Percentiles rank a stretch among this genome's conserved stretches.
Evolutionary conservation across 2,797 vertebrate genomes (phyloP).

Genomic region (Malacoctenus gilli): DNA sequence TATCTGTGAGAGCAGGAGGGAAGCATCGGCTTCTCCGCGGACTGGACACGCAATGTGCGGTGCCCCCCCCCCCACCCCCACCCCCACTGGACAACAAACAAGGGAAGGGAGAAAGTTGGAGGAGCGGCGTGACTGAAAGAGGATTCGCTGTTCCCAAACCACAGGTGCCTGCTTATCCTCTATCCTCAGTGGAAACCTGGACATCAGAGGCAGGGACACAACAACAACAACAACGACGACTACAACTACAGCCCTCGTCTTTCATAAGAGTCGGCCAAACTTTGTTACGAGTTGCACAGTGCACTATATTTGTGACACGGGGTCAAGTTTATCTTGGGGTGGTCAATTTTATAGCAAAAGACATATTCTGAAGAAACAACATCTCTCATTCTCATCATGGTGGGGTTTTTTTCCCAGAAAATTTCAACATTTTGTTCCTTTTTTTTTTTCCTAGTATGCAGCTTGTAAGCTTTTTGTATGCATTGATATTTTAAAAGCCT

Average conservation of each 20-base stretch:
- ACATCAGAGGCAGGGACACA: conserved; percentile 79
- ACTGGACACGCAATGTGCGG: conserved; percentile 69
- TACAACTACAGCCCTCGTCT: conserved; percentile 79
- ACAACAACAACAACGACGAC: conserved; percentile 59
- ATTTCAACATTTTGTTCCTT: conserved; percentile 53
- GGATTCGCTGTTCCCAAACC: conserved; percentile 88
- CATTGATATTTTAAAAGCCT: conserved; percentile 56
- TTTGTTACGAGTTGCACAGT: conserved; percentile 84
- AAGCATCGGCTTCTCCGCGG: conserved; percentile 58
- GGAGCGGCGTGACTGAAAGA: conserved; percentile 69
- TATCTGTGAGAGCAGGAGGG: conserved; percentile 62
- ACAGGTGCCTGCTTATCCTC: conserved; percentile 93
- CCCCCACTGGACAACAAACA: conserved; percentile 39
- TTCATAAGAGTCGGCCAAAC: conserved; percentile 86
- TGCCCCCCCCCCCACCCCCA: no score
- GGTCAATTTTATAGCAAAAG: conserved; percentile 76
- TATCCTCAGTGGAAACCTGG: conserved; percentile 79
- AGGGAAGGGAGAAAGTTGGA: conserved; percentile 59
- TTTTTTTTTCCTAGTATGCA: conserved; percentile 71
- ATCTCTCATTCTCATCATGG: conserved; percentile 70
- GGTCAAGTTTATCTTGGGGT: conserved; percentile 62
- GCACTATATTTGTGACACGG: conserved; percentile 76
- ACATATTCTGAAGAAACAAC: conserved; percentile 62
- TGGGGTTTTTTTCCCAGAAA: conserved; percentile 55
- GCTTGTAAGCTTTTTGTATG: conserved; percentile 86